Percentiles rank a stretch among this genome's conserved stretches.
Evolutionary conservation across 2,888 invertebrate species (phyloP).

Genomic region (Drosophila bunnanda): DNA sequence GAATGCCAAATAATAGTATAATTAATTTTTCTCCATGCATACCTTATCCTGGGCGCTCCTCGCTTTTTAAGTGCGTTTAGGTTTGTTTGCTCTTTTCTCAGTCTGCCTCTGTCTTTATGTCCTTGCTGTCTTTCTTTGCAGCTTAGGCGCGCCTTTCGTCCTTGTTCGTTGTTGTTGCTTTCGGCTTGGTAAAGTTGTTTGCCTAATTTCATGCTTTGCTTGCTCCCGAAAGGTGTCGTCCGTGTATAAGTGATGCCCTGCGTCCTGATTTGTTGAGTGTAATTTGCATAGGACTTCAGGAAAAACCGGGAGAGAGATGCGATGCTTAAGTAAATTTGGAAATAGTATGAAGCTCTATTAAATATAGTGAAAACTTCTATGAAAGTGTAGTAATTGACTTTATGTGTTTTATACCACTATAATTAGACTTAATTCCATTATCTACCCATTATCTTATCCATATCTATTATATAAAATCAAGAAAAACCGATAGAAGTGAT

Average conservation of each 20-base stretch:
- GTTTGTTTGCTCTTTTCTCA: slow-evolving; percentile 49
- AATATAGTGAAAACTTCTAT: not conserved
- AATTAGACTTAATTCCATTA: too few species aligned
- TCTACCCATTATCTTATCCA: too few species aligned
- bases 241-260: slow-evolving; percentile 41
- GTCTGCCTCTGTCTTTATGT: slow-evolving; percentile 33
- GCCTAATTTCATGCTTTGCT: slow-evolving; percentile 79
- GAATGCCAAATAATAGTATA: not conserved
- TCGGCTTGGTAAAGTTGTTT: slow-evolving; percentile 61
- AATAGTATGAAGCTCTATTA: not conserved
- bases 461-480: not conserved
- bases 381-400: too few species aligned
- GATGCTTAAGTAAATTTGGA: not conserved
- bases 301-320: not conserved
- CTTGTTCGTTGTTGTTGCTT: slow-evolving; percentile 27
- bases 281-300: slow-evolving; percentile 13
- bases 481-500: not conserved
- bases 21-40: not conserved
- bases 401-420: too few species aligned
- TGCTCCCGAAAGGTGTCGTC: slow-evolving; percentile 56
- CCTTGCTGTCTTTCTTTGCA: slow-evolving; percentile 9
- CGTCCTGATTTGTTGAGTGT: slow-evolving; percentile 27
- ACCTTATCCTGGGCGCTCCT: not conserved
- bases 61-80: slow-evolving; percentile 34
- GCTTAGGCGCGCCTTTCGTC: slow-evolving; percentile 32